Evolutionary conservation across 2,888 invertebrate genomes (phyloP).

Genomic region (Pyrochroa serraticornis): DNA sequence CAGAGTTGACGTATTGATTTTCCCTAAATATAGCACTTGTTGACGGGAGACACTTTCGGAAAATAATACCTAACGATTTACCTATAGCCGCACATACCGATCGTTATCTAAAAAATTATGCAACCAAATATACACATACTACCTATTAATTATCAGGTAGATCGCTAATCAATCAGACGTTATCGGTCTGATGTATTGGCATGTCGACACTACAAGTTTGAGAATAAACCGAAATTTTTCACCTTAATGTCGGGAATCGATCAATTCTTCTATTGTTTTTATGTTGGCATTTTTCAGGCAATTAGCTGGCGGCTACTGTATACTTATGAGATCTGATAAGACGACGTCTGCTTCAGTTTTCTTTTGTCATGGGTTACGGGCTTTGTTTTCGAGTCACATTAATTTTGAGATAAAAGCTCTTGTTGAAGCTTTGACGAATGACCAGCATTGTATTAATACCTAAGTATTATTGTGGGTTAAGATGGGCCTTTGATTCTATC

Average conservation of each 20-base stretch:
- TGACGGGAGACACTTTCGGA: neutral
- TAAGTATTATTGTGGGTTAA: too few relatives aligned
- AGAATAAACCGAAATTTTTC: constrained; percentile 49
- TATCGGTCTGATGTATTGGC: constrained; percentile 40
- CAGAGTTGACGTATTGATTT: constrained; percentile 34
- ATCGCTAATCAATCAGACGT: constrained; percentile 4
- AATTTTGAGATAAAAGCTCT: constrained; percentile 19
- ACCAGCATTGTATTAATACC: constrained; percentile 15
- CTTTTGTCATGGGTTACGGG: constrained; percentile 15
- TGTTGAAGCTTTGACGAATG: constrained; percentile 19
- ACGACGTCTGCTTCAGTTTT: constrained; percentile 19
- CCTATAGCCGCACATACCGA: too few relatives aligned
- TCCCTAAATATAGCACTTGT: constrained; percentile 27
- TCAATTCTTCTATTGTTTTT: constrained; percentile 39
- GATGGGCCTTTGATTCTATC: too few relatives aligned
- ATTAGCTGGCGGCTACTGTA: constrained; percentile 48
- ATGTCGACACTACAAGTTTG: constrained; percentile 43
- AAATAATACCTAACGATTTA: neutral
- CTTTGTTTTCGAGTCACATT: constrained; percentile 18
- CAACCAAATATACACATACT: constrained; percentile 24
- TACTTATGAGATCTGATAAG: constrained; percentile 45
- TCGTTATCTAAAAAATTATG: constrained; percentile 7
- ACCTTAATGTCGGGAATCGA: constrained; percentile 48
- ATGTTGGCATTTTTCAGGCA: constrained; percentile 42
- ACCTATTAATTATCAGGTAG: neutral